Percentiles rank a stretch among this genome's conserved stretches.
Evolutionary conservation across 2,797 vertebrate genomes (phyloP).

Genomic region (Hydrophis major): DNA sequence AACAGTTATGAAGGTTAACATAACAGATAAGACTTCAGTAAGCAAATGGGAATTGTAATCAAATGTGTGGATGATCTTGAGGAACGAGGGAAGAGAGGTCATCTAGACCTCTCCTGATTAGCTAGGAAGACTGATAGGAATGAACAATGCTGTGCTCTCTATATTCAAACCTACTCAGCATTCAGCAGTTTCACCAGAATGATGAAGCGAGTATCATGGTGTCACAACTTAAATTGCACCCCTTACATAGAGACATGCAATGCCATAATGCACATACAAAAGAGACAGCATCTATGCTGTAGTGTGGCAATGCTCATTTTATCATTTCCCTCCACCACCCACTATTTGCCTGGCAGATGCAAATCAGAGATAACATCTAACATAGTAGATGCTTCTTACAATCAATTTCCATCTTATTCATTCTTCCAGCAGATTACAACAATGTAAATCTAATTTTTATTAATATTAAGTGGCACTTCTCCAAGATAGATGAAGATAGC

Average conservation of each 20-base stretch:
- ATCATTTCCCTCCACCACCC: neutral
- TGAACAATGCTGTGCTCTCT: neutral
- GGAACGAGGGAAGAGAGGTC: neutral
- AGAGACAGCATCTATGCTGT: neutral
- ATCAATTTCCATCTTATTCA: neutral
- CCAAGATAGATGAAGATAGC: neutral
- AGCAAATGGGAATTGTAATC: neutral
- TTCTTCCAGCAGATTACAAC: neutral
- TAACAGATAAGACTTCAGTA: neutral
- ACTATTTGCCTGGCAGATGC: neutral
- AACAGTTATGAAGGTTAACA: neutral
- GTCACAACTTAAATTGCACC: neutral
- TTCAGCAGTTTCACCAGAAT: neutral
- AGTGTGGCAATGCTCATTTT: neutral
- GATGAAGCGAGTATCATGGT: neutral
- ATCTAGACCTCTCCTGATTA: neutral
- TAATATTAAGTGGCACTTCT: neutral
- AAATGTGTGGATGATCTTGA: neutral
- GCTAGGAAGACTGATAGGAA: neutral
- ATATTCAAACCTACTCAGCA: neutral
- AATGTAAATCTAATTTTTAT: neutral
- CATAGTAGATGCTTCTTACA: neutral
- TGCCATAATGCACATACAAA: neutral
- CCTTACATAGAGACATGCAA: neutral
- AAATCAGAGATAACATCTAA: neutral